Evolutionary conservation across 2,113 vertebrate genomes (phyloP).

Genomic region (Melanocharis versteri): DNA sequence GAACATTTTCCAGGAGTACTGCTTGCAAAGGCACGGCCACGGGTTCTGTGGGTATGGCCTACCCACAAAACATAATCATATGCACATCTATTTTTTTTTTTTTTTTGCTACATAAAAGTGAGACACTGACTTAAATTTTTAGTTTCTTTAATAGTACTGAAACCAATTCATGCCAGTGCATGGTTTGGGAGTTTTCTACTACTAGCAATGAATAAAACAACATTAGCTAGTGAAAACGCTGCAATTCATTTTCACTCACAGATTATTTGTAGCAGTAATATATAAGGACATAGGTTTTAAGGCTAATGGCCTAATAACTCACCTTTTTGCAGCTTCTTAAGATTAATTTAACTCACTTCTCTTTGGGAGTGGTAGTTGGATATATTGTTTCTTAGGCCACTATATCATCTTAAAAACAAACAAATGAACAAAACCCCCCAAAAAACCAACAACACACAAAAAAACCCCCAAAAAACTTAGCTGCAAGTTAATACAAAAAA

Average conservation of each 20-base stretch:
- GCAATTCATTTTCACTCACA: background rate
- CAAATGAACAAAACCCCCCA: background rate
- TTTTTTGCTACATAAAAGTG: background rate
- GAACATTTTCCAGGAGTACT: background rate
- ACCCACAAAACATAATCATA: background rate
- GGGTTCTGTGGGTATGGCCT: background rate
- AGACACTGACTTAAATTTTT: background rate
- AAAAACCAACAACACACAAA: background rate
- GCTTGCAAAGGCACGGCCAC: background rate
- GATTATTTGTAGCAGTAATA: background rate
- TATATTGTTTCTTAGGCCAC: background rate
- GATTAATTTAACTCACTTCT: background rate
- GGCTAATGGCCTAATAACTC: background rate
- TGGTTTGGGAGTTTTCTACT: background rate
- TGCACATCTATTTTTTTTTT: fast-evolving
- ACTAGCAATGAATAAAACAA: background rate
- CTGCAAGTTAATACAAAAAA: background rate
- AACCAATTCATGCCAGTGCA: background rate
- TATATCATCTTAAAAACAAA: background rate
- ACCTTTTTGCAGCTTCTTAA: background rate
- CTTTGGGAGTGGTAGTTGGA: background rate
- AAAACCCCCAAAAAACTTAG: background rate
- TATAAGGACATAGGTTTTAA: background rate
- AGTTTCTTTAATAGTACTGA: background rate
- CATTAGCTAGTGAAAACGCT: background rate